phyloP scores from a whole-genome alignment of 2,113 vertebrate genomes.

The Sialia sialis region DNA sequence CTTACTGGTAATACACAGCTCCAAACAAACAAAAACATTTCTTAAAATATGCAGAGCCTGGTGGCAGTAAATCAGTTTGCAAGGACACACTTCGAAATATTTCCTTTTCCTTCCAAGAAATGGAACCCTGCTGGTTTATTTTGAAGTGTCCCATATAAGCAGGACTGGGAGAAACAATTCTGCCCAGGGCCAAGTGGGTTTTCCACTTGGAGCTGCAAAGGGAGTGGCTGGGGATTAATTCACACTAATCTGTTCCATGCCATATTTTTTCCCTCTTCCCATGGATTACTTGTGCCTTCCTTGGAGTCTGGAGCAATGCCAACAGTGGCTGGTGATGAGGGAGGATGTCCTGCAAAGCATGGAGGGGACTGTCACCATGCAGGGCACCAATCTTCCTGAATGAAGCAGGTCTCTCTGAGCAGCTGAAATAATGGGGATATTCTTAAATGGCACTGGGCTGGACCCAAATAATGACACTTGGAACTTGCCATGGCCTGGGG shows the following conservation, averaged over 20 bases:
- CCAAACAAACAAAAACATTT: background rate
- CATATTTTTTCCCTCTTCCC: background rate
- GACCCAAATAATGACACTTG: background rate
- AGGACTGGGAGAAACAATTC: background rate
- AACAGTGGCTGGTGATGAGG: background rate
- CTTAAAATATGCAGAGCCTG: background rate
- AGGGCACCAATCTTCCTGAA: background rate
- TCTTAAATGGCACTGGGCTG: background rate
- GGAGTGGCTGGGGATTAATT: background rate
- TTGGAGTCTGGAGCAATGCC: background rate
- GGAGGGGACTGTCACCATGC: background rate
- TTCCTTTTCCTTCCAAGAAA: slow-evolving; percentile 49
- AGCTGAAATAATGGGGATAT: background rate
- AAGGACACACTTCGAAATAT: background rate
- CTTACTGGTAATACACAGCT: background rate
- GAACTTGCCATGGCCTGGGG: background rate
- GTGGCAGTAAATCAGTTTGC: background rate
- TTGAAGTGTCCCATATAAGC: background rate
- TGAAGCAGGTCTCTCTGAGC: background rate
- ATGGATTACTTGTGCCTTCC: background rate
- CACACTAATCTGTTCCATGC: background rate
- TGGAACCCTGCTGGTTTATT: background rate
- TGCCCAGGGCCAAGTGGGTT: background rate
- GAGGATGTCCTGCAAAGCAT: background rate
- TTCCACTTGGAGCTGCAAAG: background rate